These are phyloP conservation scores for Melozone crissalis DNA, from an alignment of 2,113 vertebrate species.

Conservation along the genomic window DNA sequence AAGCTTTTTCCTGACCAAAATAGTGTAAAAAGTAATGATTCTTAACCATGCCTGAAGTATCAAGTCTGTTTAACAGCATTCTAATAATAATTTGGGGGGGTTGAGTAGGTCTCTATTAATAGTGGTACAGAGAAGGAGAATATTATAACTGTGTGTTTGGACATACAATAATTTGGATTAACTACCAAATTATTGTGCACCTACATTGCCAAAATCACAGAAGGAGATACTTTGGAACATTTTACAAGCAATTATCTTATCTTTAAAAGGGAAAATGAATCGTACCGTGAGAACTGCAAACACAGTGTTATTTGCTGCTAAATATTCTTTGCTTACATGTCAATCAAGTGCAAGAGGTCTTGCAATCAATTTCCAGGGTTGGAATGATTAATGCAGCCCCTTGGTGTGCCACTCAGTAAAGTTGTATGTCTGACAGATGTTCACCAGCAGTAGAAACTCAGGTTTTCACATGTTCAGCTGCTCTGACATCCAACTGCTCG, in stretches of 20 bases:
- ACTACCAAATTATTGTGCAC: not conserved
- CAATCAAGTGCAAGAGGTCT: not conserved
- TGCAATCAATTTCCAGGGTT: not conserved
- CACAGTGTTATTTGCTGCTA: not conserved
- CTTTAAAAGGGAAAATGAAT: not conserved
- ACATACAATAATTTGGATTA: not conserved
- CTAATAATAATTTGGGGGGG: not conserved
- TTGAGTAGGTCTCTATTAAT: not conserved
- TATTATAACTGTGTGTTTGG: not conserved
- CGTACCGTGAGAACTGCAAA: not conserved
- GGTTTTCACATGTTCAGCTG: not conserved
- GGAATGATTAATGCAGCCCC: not conserved
- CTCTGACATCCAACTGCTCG: accelerated
- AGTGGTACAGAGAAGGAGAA: not conserved
- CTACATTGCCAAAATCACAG: not conserved
- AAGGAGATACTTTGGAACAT: not conserved
- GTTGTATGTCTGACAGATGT: not conserved
- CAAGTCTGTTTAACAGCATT: not conserved
- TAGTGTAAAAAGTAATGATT: not conserved
- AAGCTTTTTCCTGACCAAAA: not conserved
- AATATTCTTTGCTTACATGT: not conserved
- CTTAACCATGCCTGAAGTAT: not conserved
- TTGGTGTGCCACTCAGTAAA: not conserved
- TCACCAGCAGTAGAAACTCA: accelerated
- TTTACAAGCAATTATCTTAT: not conserved